A percentile compares a stretch with the other conserved stretches of the same genome.
Evolutionary conservation across 2,797 vertebrate species (phyloP).

Genomic region (Scolopax rusticola): DNA sequence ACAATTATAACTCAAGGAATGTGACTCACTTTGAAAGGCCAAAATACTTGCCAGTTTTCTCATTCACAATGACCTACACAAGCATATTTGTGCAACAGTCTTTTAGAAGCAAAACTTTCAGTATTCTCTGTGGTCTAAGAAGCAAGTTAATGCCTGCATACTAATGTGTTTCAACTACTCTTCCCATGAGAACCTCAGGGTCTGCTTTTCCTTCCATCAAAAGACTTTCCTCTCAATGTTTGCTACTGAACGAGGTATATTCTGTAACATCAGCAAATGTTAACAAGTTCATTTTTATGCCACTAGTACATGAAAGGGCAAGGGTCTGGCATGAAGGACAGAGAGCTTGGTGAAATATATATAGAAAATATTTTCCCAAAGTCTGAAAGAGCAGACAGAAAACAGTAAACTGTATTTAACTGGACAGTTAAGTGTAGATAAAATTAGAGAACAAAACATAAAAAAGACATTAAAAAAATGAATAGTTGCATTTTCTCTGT

Average conservation of each 20-base stretch:
- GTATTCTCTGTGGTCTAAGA: not conserved
- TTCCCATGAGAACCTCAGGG: not conserved
- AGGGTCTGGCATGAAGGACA: not conserved
- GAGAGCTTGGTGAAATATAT: not conserved
- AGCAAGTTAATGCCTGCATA: not conserved
- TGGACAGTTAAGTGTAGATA: not conserved
- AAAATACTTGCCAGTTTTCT: not conserved
- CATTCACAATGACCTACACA: not conserved
- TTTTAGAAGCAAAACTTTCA: not conserved
- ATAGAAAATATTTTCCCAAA: not conserved
- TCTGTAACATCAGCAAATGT: not conserved
- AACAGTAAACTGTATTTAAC: not conserved
- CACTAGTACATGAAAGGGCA: not conserved
- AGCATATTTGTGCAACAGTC: not conserved
- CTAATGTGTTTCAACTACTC: not conserved
- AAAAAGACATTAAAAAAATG: not conserved
- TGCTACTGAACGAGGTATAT: not conserved
- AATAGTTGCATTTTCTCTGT: not conserved
- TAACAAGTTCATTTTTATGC: not conserved
- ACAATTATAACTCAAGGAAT: not conserved
- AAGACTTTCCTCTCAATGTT: not conserved
- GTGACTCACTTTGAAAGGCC: not conserved
- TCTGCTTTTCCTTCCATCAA: not conserved
- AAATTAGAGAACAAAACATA: not conserved
- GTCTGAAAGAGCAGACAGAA: not conserved